Conservation (phyloP, 2,113 vertebrate genomes). For the Murina feae region DNA sequence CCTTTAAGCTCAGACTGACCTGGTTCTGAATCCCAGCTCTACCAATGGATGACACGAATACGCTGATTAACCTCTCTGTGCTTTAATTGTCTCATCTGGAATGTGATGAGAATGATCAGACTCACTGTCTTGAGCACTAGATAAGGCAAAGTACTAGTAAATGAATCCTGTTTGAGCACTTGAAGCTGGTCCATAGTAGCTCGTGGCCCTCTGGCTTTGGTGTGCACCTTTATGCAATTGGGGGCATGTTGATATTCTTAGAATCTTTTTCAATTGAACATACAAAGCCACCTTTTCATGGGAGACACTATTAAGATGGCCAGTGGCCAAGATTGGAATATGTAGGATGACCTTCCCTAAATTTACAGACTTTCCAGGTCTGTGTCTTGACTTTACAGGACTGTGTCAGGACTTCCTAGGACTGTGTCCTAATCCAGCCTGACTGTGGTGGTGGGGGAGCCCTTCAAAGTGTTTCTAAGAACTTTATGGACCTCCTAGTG, state of each 20-base stretch:
- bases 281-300: neutral
- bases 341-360: too few relatives aligned
- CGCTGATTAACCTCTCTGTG: neutral
- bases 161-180: neutral
- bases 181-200: neutral
- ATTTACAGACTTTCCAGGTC: neutral
- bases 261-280: neutral
- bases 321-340: neutral
- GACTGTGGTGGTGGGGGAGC: neutral
- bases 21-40: neutral
- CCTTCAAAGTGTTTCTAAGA: neutral
- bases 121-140: neutral
- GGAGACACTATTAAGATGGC: neutral
- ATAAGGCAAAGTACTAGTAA: neutral
- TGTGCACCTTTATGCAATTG: rapidly evolving
- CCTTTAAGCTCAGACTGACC: neutral
- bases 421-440: neutral
- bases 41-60: too few relatives aligned
- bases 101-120: neutral
- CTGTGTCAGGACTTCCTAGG: neutral
- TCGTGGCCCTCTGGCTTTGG: neutral
- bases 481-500: neutral
- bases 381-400: neutral
- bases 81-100: neutral
- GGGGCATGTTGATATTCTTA: neutral